phyloP scores from a whole-genome alignment of 1,140 invertebrate genomes.

The Saccostrea cuccullata region DNA sequence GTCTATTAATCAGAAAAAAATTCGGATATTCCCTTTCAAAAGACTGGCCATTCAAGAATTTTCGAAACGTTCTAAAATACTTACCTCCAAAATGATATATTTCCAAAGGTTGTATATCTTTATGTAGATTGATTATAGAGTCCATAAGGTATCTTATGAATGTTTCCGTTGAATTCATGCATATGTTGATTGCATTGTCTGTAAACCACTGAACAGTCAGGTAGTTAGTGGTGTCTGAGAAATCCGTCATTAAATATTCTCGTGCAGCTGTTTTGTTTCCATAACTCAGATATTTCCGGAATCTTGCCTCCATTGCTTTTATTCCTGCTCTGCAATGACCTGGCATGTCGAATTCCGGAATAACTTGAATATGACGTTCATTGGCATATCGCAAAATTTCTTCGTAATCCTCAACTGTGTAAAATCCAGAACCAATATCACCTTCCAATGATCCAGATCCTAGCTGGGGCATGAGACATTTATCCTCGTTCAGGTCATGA shows the following conservation, averaged over 20 bases:
- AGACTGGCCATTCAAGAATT: too few relatives aligned
- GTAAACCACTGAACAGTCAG: slow-evolving; percentile 69
- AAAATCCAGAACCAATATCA: slow-evolving; percentile 69
- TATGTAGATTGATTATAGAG: slow-evolving; percentile 61
- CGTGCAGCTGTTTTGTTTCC: slow-evolving; percentile 49
- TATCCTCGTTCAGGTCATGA: slow-evolving; percentile 66
- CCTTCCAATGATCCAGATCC: slow-evolving; percentile 68
- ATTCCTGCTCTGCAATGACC: slow-evolving; percentile 74
- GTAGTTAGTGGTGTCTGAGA: slow-evolving; percentile 64
- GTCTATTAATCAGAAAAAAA: too few relatives aligned
- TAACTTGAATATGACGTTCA: slow-evolving; percentile 67
- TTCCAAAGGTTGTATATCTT: slow-evolving; percentile 67
- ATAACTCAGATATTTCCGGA: slow-evolving; percentile 42
- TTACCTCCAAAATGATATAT: slow-evolving; percentile 74
- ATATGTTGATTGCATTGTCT: slow-evolving; percentile 75
- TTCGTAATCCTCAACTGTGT: slow-evolving; percentile 70
- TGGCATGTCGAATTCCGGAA: slow-evolving; percentile 76
- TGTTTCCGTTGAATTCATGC: slow-evolving; percentile 69
- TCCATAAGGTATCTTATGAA: slow-evolving; percentile 64
- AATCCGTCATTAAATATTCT: slow-evolving; percentile 63
- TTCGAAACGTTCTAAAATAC: background rate
- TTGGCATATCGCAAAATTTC: slow-evolving; percentile 71
- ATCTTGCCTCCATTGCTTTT: slow-evolving; percentile 68
- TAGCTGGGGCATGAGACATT: slow-evolving; percentile 68
- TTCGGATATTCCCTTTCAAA: too few relatives aligned